These are phyloP conservation scores for Corydoras sp. DNA, from an alignment of 2,113 vertebrate species.

Conservation along the genomic window DNA sequence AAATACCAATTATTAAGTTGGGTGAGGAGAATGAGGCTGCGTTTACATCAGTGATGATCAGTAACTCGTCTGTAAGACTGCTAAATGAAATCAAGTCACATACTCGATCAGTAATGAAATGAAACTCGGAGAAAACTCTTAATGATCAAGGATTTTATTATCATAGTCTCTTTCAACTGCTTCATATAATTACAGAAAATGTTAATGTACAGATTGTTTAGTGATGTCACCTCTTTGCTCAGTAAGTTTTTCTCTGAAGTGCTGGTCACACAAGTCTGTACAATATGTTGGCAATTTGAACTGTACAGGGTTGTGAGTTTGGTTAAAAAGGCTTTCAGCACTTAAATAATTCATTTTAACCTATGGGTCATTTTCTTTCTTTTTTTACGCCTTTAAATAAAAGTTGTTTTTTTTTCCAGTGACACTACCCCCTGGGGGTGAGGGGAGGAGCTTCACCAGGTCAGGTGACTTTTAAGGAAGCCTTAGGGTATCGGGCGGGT, in stretches of 20 bases:
- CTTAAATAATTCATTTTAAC: constrained; percentile 90
- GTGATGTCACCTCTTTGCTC: constrained; percentile 91
- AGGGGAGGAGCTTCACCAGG: constrained; percentile 68
- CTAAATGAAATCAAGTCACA: no score
- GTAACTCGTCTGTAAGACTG: no score
- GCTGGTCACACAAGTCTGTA: constrained; percentile 99
- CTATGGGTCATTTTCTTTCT: not conserved
- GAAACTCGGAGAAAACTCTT: constrained; percentile 54
- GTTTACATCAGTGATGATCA: no score
- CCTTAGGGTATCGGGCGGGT: constrained; percentile 69
- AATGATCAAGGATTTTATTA: constrained; percentile 97
- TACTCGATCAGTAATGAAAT: not conserved
- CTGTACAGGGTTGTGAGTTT: constrained; percentile 98
- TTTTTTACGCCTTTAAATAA: constrained; percentile 82
- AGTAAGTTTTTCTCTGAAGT: constrained; percentile 93
- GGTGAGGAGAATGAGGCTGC: no score
- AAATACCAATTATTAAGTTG: no score
- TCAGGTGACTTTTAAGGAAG: constrained; percentile 77
- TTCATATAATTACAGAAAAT: constrained; percentile 99
- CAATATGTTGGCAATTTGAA: constrained; percentile 83
- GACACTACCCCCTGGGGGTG: constrained; percentile 68
- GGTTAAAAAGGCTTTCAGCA: constrained; percentile 99
- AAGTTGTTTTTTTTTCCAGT: constrained; percentile 70
- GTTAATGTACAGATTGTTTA: constrained; percentile 99
- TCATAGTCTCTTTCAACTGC: constrained; percentile 92